Conservation (phyloP, 2,113 vertebrate genomes). For the Tichodroma muraria region DNA sequence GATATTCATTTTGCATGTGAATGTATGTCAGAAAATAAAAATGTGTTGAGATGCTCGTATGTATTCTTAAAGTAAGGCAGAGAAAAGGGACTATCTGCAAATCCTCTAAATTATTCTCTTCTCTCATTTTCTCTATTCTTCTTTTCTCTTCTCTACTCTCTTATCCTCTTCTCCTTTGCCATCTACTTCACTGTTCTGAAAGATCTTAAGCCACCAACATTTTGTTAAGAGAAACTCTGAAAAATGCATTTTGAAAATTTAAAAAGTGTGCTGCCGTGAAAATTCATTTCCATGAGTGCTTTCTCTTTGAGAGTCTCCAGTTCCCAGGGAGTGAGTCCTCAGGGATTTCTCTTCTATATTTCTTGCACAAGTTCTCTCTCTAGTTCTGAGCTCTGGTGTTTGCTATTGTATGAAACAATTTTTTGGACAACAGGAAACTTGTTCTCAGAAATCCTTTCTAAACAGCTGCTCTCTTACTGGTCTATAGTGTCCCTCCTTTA, state of each 20-base stretch:
- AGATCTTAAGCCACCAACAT: neutral
- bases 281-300: neutral
- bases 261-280: neutral
- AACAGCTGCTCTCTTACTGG: neutral
- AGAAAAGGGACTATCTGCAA: neutral
- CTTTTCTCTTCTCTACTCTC: neutral
- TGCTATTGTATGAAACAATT: neutral
- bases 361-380: neutral
- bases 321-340: neutral
- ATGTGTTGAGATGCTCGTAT: fast-evolving
- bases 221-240: neutral
- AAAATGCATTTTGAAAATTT: neutral
- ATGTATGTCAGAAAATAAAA: neutral
- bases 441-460: neutral
- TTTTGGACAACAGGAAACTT: neutral
- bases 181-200: neutral
- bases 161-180: neutral
- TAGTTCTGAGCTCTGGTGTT: neutral
- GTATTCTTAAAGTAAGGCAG: neutral
- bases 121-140: neutral
- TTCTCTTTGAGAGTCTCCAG: neutral
- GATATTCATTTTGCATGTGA: neutral
- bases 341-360: neutral
- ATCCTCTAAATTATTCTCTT: neutral
- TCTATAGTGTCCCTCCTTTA: neutral